Evolutionary conservation across 2,113 vertebrate species (phyloP), one percentile per base, ranked within the genome.

Genomic region (Corvus hawaiiensis): DNA sequence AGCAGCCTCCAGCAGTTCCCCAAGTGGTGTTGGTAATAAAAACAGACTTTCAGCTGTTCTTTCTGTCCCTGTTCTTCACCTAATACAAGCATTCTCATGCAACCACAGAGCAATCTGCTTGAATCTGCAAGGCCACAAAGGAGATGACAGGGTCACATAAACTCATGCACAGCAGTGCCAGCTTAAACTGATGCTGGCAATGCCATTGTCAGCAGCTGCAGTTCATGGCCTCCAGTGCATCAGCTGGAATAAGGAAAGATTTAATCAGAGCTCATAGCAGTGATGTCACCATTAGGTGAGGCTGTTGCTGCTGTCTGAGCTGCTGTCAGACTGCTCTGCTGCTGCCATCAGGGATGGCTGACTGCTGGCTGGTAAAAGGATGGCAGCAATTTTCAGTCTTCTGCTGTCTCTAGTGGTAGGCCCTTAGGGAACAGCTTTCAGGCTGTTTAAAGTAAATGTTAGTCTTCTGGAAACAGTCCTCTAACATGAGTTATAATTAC

Each of bases 261-360:
- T 85, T 88, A 59, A 79, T 64, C 16, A 33, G 74, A 91, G 37
- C 41, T 44, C 41, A n/a, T 0, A 83, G 82, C 15, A 48, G 32
- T 64, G 54, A 83, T 58, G 39, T 87, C 48, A 55, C 77, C 77
- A 33, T 72, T 59, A 93, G 69, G 89, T 91, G 93, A 91, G 89
- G 89, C 84, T 94, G 77, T 71, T 96, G 83, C 84, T 86, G 67
- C 96, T 95, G 30, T 39, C 39, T 80, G 72, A 94, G 76, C 62
- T 89, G 73, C 46, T 64, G 35, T 51, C 44, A 33, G 52, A 16
- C 11, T 35, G 24, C 67, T 84, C 56, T 52, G 58, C n/a, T 63
- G 43, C 33, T 61, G 55, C 52, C 30, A 33, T 43, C 62, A 37
- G 23, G 15, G 43, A 59, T 24, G 17, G 35, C 71, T 75, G 69